Evolutionary conservation across 2,888 invertebrate genomes (phyloP), one percentile per base, ranked within the genome.

Genomic region (Augochlorella aurata): DNA sequence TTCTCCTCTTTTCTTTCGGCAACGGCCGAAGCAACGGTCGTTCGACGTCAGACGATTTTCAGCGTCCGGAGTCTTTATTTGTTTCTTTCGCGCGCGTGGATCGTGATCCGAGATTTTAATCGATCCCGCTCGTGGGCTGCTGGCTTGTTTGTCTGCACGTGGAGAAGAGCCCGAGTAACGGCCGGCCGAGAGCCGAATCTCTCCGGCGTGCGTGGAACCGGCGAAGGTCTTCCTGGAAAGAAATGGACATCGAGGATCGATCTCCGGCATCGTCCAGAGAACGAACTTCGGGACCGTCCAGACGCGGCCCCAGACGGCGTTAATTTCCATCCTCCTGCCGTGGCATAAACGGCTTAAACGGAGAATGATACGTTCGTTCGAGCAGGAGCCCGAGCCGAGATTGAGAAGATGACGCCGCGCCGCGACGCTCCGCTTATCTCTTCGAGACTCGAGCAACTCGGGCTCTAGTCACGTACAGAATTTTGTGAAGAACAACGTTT

Each of bases 381-480:
- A 52, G 24, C 52, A 21, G 52, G 21, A 58, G 12, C 69, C 63
- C 69, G 68, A 77, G 45, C 52, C 50, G 76, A 69, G 69, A 85
- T 85, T 79, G 81, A 84, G 87, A 88, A 87, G 89, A 86, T 83
- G 89, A 87, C 73, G 79, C 85, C 54, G 21, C 38, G 38, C 3
- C 38, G 38, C 38, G 3, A 2, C 38, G 38, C 38, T 38, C 3
- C 5, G 38, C 81, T 88, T 88, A 88, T 88, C 88, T 88, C 70
- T 74, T 65, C 82, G 82, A 83, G 88, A 88, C 88, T 84, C 68
- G 81, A 79, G 87, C 68, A 68, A 74, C 78, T 76, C 79, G 58
- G 75, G 58, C 75, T 67, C 75, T 77, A 78, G 85, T 88, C 87
- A 83, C 88, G 83, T 89, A 85, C 71, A 79, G 87, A 88, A 86